Percentiles rank a stretch among this genome's conserved stretches.
These are phyloP conservation scores for Acridotheres tristis DNA, from an alignment of 2,797 vertebrate species.

Conservation along the genomic window DNA sequence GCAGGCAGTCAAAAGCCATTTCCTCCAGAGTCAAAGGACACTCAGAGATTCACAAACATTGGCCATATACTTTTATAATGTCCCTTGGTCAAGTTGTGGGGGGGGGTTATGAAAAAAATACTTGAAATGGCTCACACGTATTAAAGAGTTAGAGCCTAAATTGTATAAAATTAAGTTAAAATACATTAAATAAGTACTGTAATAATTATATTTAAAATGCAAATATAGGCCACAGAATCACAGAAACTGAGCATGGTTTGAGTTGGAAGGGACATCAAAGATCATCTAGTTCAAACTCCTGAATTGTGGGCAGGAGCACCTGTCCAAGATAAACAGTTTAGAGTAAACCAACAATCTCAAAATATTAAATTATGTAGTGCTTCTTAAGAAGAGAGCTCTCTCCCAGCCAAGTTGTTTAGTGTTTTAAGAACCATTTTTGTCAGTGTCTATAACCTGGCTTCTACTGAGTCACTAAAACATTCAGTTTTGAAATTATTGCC, in stretches of 20 bases:
- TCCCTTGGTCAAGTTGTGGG: not conserved
- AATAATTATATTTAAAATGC: not conserved
- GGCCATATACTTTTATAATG: not conserved
- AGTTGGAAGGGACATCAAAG: not conserved
- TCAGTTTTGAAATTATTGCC: not conserved
- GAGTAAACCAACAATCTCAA: not conserved
- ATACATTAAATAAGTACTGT: not conserved
- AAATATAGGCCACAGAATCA: not conserved
- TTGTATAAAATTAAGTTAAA: not conserved
- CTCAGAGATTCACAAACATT: not conserved
- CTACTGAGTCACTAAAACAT: not conserved
- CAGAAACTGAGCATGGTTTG: not conserved
- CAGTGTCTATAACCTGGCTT: not conserved
- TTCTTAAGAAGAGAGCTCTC: not conserved
- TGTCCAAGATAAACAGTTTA: not conserved
- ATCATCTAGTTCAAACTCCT: not conserved
- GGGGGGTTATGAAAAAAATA: not conserved
- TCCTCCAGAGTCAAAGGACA: not conserved
- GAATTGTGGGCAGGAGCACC: not conserved
- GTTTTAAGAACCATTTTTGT: not conserved
- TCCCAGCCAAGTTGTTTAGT: not conserved
- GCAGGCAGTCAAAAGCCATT: not conserved
- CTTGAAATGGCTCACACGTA: not conserved
- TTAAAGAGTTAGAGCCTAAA: not conserved
- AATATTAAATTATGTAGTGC: not conserved